Evolutionary conservation across 2,888 invertebrate genomes (phyloP), one percentile per base, ranked within the genome.

Genomic region (Myathropa florea): DNA sequence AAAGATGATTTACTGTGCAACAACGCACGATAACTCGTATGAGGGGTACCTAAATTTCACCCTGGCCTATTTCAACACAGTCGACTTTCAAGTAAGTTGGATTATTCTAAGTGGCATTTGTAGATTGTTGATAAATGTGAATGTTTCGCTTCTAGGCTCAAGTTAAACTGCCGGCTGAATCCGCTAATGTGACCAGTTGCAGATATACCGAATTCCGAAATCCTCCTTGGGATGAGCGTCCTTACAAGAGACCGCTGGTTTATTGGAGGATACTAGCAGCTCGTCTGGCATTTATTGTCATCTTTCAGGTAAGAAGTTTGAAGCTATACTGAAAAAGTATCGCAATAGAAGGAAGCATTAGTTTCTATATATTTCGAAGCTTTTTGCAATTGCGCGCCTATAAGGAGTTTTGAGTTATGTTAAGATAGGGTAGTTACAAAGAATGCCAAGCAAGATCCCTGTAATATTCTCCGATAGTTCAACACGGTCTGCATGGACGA

Each of bases 201-300:
- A 94, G 95, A 64, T 97, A 96, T 91, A 93, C 94, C 0, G 96
- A 96, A 90, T 96, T 95, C 90, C 93, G 96, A 61, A 94, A 95
- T 91, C 94, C 95, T 33, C 94, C 94, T 2, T 91, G 92, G 88
- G 90, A 92, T 73, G 90, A 90, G 0, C 84, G 92, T 6, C 93
- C 93, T 64, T 95, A 95, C 89, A 94, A 95, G 89, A 92, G 95
- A 65, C 95, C 96, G 1, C 92, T 94, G 77, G 94, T 95, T 68
- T 96, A 95, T 92, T 97, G 96, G 96, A 95, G 95, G 90, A 94
- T 96, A 64, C 91, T 96, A 85, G 95, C 95, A 6, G 95, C 95
- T 90, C 93, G 96, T 82, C 92, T 97, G 71, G 95, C 95, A 1
- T 97, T 97, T 91, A 94, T 97, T 53, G 95, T 96, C 3, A 93